Evolutionary conservation across 1,140 invertebrate genomes (phyloP), one percentile per base, ranked within the genome.

Genomic region (Odontomachus brunneus): DNA sequence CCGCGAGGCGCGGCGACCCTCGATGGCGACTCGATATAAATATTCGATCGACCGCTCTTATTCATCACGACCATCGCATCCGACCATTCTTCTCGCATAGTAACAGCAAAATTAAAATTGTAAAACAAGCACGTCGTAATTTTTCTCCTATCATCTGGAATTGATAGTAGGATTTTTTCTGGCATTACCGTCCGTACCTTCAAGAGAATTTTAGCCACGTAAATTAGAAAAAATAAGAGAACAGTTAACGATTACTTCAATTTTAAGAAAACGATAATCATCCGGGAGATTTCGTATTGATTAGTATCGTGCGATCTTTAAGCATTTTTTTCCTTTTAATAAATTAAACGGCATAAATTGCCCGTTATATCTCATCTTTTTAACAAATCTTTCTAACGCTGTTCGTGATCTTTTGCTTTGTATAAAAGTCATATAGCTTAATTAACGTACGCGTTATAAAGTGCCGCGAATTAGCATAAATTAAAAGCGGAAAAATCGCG

Each of bases 31-130:
- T 73, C 29, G 53, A 59, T 73, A 73, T 73, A 73, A 73, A 73
- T 73, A 73, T 73, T 57, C 9, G 33, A 59, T 73, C 55, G 15
- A 59, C 22, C 14, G 15, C 14, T 59, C 19, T 57, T 71, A 55
- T 71, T 72, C 71, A 73, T 73, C 19, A 15, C 15, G 9, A 44
- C 53, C 51, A 24, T 57, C 11, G 14, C 24, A 7, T 26, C 2
- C 29, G 29, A 22, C 15, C 7, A 59, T 73, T 73, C 33, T 22
- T 59, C 22, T 44, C 71, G 22, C 71, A 73, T 73, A 73, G 53
- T 73, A 73, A 73, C 71, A 73, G 15, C 53, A 22, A 7, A 57
- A 72, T 72, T 72, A 72, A 57, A 71, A 71, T 53, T 33, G 12
- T 51, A 69, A 26, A 72, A 24, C 29, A 57, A 57, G 26, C 15